Percentiles rank a stretch among this genome's conserved stretches.
Evolutionary conservation across 2,888 invertebrate genomes (phyloP).

Genomic region (Chloroclystis v-ata): DNA sequence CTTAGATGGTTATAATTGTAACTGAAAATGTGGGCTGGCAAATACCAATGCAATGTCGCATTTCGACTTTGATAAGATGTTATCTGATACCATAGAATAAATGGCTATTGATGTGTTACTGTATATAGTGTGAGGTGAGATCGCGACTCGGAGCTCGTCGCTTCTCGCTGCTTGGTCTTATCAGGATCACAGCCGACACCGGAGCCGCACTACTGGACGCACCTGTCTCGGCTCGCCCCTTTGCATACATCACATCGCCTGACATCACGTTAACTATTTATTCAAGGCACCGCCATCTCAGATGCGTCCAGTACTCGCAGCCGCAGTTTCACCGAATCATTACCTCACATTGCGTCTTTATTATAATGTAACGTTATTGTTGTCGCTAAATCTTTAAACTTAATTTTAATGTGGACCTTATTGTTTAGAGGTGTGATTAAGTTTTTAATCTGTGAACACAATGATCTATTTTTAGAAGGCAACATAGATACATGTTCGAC

Average conservation of each 20-base stretch:
- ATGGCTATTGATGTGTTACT: constrained; percentile 59
- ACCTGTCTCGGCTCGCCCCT: constrained; percentile 39
- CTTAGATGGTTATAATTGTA: constrained; percentile 65
- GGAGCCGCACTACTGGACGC: no score
- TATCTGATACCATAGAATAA: constrained; percentile 56
- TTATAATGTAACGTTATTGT: constrained; percentile 63
- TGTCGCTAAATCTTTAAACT: constrained; percentile 65
- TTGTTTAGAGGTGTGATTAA: constrained; percentile 62
- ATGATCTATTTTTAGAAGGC: constrained; percentile 62
- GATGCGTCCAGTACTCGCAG: constrained; percentile 26
- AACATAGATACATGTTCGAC: constrained; percentile 63
- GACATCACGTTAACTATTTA: constrained; percentile 34
- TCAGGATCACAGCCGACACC: constrained; percentile 21
- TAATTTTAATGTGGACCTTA: constrained; percentile 58
- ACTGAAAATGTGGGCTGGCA: constrained; percentile 54
- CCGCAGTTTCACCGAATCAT: constrained; percentile 63
- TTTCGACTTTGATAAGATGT: constrained; percentile 52
- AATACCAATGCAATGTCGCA: constrained; percentile 60
- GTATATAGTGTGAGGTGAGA: constrained; percentile 41
- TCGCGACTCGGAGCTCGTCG: constrained; percentile 49
- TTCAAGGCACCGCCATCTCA: no score
- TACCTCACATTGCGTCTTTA: constrained; percentile 70
- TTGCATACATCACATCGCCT: constrained; percentile 38
- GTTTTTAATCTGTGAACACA: constrained; percentile 48
- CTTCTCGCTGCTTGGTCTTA: constrained; percentile 41